Percentiles rank a stretch among this genome's conserved stretches.
Conservation (phyloP, 30 jellyfish, hydroid and myxozoan species). For the Aurelia sp. region DNA sequence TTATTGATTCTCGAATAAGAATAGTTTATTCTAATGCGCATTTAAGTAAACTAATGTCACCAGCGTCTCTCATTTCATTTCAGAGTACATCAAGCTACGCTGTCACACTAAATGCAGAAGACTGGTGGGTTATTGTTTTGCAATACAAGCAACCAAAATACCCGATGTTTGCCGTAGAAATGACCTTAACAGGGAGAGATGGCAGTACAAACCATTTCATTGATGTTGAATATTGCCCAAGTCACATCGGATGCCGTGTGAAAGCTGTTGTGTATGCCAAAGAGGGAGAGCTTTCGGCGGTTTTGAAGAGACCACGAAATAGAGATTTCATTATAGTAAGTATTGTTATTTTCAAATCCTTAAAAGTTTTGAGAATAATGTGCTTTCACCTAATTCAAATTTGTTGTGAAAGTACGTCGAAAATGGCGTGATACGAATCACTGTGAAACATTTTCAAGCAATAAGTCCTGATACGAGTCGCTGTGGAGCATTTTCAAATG, state of each 20-base stretch:
- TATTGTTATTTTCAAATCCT: background rate
- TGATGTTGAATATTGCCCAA: constrained; percentile 57
- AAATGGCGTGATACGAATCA: too few relatives aligned
- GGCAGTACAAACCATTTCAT: constrained; percentile 6
- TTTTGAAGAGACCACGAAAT: constrained; percentile 32
- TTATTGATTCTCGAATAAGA: too few relatives aligned
- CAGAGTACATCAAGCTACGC: constrained; percentile 1
- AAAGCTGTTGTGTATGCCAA: background rate
- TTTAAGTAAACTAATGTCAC: too few relatives aligned
- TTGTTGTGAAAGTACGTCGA: too few relatives aligned
- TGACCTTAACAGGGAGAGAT: background rate
- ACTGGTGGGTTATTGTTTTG: constrained; percentile 36
- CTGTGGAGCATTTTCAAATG: too few relatives aligned
- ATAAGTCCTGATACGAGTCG: too few relatives aligned
- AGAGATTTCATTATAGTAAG: constrained; percentile 56
- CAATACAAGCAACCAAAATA: constrained; percentile 68
- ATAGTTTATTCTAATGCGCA: too few relatives aligned
- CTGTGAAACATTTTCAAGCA: too few relatives aligned
- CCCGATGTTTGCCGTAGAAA: constrained; percentile 32
- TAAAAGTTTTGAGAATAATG: too few relatives aligned
- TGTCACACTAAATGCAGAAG: background rate
- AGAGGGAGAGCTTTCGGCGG: constrained; percentile 20
- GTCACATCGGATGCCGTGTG: constrained; percentile 75
- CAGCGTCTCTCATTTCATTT: background rate
- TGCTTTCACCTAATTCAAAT: too few relatives aligned